Conservation (phyloP, 2,113 vertebrate species). For the Cheirogaleus medius region DNA sequence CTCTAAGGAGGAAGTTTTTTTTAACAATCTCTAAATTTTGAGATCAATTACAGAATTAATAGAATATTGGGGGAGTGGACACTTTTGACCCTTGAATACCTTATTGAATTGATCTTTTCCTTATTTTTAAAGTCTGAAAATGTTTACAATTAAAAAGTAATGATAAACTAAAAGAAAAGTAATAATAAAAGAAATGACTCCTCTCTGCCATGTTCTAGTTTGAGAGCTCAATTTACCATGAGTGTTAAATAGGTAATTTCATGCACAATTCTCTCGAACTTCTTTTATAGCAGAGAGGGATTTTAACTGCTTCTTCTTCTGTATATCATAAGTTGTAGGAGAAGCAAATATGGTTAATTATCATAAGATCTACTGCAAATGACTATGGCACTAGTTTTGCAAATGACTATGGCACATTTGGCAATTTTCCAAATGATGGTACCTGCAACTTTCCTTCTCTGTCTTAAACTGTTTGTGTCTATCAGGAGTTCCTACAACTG, state of each 20-base stretch:
- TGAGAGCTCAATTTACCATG: neutral
- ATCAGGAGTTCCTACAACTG: neutral
- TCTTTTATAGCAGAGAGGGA: neutral
- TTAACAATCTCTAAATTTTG: neutral
- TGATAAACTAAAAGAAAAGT: neutral
- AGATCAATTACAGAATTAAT: neutral
- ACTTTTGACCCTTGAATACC: neutral
- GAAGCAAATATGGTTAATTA: neutral
- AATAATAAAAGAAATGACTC: neutral
- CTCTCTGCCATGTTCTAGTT: neutral
- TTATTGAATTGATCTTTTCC: neutral
- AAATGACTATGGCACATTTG: neutral
- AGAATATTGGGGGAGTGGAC: neutral
- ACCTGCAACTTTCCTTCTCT: neutral
- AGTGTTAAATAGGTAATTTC: neutral
- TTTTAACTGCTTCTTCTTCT: neutral
- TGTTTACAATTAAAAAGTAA: constrained; percentile 13
- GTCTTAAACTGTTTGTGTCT: neutral
- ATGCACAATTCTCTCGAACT: neutral
- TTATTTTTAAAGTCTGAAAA: constrained; percentile 11
- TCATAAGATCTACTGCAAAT: neutral
- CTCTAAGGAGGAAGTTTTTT: neutral
- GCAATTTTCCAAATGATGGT: neutral
- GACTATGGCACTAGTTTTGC: neutral
- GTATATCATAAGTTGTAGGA: neutral